Evolutionary conservation across 2,113 vertebrate genomes (phyloP).

Genomic region (Phoxinus phoxinus): DNA sequence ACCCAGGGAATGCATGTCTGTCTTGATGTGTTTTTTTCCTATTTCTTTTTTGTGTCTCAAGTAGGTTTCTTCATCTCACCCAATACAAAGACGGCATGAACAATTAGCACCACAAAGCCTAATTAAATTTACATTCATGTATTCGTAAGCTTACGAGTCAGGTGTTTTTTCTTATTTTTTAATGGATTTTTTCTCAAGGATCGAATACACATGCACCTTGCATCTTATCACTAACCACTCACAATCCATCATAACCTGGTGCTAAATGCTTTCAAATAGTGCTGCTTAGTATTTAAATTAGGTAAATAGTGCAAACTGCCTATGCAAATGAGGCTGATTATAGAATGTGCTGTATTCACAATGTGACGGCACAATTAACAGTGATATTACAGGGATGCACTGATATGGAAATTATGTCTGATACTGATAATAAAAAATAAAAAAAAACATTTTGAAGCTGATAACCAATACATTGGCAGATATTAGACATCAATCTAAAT

Average conservation of each 20-base stretch:
- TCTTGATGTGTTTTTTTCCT: constrained; percentile 53
- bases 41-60: not conserved
- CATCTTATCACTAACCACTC: not conserved
- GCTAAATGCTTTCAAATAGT: not conserved
- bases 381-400: not conserved
- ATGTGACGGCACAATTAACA: not conserved
- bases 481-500: too few species aligned
- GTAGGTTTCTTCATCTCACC: not conserved
- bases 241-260: not conserved
- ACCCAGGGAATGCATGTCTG: constrained; percentile 65
- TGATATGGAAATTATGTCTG: not conserved
- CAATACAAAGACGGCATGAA: not conserved
- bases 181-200: not conserved
- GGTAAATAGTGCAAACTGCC: not conserved
- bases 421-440: not conserved
- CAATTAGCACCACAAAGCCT: not conserved
- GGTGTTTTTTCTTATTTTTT: not conserved
- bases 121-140: not conserved
- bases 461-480: not conserved
- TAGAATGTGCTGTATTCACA: not conserved
- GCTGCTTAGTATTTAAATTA: not conserved
- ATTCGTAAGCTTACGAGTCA: not conserved
- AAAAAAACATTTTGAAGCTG: not conserved
- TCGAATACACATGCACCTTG: not conserved
- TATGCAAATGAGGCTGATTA: not conserved